phyloP scores from a whole-genome alignment of 2,797 vertebrate genomes.

The Acanthiza pusilla region DNA sequence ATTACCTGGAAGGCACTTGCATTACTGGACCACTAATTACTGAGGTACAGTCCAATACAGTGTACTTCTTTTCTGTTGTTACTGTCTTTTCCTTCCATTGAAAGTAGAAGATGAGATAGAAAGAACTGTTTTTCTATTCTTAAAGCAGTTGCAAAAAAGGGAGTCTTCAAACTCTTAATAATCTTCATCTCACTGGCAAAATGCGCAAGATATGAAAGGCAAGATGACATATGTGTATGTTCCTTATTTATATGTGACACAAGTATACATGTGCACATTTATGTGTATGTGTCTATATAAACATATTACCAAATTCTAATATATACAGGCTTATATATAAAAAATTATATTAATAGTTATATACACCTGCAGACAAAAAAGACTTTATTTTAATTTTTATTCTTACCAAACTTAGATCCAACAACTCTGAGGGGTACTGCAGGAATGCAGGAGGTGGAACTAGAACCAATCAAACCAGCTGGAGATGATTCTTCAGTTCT shows the following conservation, averaged over 20 bases:
- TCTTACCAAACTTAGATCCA: constrained; percentile 21
- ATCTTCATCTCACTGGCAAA: background rate
- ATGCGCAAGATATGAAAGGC: background rate
- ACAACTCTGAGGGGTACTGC: background rate
- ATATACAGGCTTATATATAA: background rate
- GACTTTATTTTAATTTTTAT: background rate
- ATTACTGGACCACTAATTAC: background rate
- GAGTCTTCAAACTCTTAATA: background rate
- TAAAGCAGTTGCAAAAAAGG: background rate
- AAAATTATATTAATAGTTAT: background rate
- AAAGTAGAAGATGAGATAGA: background rate
- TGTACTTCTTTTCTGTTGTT: background rate
- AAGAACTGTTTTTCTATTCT: background rate
- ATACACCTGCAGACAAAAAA: fast-evolving
- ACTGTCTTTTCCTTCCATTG: background rate
- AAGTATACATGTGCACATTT: background rate
- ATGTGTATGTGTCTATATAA: background rate
- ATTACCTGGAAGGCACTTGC: background rate
- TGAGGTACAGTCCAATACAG: background rate
- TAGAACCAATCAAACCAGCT: background rate
- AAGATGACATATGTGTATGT: background rate
- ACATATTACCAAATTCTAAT: background rate
- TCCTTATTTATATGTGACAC: background rate
- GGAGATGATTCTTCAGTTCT: background rate
- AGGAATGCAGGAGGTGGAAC: constrained; percentile 38